Percentiles rank a stretch among this genome's conserved stretches.
Conservation (phyloP, 2,797 vertebrate species). For the Florisuga fusca region DNA sequence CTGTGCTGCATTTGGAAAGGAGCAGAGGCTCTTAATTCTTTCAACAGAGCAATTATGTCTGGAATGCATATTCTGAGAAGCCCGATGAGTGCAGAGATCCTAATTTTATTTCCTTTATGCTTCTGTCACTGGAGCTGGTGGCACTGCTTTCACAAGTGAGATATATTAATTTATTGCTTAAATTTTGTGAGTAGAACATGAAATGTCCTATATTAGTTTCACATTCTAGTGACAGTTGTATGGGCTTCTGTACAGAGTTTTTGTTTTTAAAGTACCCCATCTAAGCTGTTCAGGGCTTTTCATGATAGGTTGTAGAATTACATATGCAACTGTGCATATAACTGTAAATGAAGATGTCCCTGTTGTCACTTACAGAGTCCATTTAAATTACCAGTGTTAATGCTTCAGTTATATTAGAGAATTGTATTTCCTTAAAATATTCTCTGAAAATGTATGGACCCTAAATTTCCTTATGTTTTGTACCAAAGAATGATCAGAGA, state of each 20-base stretch:
- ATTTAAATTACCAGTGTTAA: neutral
- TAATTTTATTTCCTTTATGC: neutral
- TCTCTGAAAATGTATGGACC: neutral
- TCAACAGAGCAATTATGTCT: conserved; percentile 28
- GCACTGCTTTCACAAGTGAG: neutral
- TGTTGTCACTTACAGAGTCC: neutral
- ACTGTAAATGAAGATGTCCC: neutral
- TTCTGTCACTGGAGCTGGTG: neutral
- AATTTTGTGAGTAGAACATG: neutral
- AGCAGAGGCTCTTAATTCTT: conserved; percentile 28
- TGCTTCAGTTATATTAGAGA: neutral
- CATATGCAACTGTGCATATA: neutral
- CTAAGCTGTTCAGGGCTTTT: neutral
- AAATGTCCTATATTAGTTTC: neutral
- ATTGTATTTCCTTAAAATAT: neutral
- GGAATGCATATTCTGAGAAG: neutral
- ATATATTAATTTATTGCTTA: conserved; percentile 6
- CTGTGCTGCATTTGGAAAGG: neutral
- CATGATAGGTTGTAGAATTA: neutral
- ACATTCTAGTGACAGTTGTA: neutral
- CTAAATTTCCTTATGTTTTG: neutral
- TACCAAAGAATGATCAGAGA: neutral
- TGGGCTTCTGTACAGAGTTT: neutral
- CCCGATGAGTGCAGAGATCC: neutral
- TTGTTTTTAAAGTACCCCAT: neutral